phyloP scores from a whole-genome alignment of 2,888 invertebrate species.

The Terebella lapidaria region DNA sequence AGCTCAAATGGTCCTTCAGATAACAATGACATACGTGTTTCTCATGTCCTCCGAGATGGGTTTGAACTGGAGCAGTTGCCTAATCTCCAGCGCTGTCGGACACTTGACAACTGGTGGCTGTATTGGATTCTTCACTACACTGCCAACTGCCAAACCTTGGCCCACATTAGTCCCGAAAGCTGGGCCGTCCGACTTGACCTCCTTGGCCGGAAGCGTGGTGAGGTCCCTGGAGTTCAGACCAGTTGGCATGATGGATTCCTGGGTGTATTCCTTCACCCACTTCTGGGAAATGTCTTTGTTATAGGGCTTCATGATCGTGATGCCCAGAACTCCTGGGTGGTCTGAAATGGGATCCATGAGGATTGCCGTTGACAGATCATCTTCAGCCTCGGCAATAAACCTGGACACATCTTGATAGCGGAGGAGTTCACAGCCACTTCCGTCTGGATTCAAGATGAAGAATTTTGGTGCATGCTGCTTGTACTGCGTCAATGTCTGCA shows the following conservation, averaged over 20 bases:
- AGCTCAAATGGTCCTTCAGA: too few relatives aligned
- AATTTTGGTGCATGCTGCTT: slow-evolving; percentile 48
- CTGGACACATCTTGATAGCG: slow-evolving; percentile 48
- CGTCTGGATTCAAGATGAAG: slow-evolving; percentile 47
- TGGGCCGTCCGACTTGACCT: slow-evolving; percentile 43
- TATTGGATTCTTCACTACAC: slow-evolving; percentile 28
- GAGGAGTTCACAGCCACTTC: slow-evolving; percentile 48
- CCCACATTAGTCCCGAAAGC: slow-evolving; percentile 47
- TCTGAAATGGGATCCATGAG: slow-evolving; percentile 47
- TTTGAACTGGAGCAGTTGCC: slow-evolving; percentile 48
- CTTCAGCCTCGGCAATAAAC: slow-evolving; percentile 43
- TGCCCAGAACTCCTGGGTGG: slow-evolving; percentile 45
- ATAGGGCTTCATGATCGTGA: slow-evolving; percentile 46
- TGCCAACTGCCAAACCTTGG: slow-evolving; percentile 42
- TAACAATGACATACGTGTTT: slow-evolving; percentile 26
- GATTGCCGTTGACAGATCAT: slow-evolving; percentile 46
- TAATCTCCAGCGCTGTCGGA: slow-evolving; percentile 40
- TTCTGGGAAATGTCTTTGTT: slow-evolving; percentile 36
- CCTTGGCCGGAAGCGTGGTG: slow-evolving; percentile 42
- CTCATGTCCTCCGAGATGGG: slow-evolving; percentile 37
- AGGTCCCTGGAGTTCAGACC: slow-evolving; percentile 46
- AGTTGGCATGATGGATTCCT: slow-evolving; percentile 46
- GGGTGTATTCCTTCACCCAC: slow-evolving; percentile 47
- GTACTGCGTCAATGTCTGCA: slow-evolving; percentile 26
- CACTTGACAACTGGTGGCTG: slow-evolving; percentile 40